A percentile compares a stretch with the other conserved stretches of the same genome.
These are phyloP conservation scores for Acanthosepion lycidas DNA, from an alignment of 2,888 invertebrate species.

Conservation along the genomic window DNA sequence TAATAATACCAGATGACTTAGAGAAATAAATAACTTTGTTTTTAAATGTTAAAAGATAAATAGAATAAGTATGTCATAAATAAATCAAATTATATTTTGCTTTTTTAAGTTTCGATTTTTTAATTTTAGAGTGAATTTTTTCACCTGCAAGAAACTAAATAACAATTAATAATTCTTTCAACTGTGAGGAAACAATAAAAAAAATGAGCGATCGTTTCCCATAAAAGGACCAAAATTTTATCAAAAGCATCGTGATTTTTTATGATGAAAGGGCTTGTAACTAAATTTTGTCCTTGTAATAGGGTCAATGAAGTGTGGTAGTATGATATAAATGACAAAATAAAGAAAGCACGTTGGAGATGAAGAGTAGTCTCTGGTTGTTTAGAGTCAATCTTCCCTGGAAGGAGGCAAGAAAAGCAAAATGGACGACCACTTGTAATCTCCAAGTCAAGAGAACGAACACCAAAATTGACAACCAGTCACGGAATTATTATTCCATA, in stretches of 20 bases:
- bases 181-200: not conserved
- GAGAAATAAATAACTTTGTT: not conserved
- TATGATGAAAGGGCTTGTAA: not conserved
- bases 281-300: not conserved
- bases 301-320: not conserved
- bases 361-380: slow-evolving; percentile 44
- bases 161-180: not conserved
- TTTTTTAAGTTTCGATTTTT: no score
- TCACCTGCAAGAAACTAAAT: not conserved
- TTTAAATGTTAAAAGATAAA: not conserved
- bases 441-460: slow-evolving; percentile 42
- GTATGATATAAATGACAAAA: not conserved
- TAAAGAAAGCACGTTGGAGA: not conserved
- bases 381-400: slow-evolving; percentile 46
- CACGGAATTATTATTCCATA: not conserved
- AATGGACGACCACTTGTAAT: slow-evolving; percentile 48
- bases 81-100: no score
- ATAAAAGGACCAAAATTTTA: not conserved
- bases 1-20: not conserved
- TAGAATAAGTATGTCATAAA: not conserved
- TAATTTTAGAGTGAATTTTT: not conserved
- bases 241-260: not conserved
- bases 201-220: not conserved
- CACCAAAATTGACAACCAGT: not conserved
- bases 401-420: slow-evolving; percentile 48